Evolutionary conservation across 2,797 vertebrate genomes (phyloP), one percentile per base, ranked within the genome.

Genomic region (Rousettus madagascariensis): DNA sequence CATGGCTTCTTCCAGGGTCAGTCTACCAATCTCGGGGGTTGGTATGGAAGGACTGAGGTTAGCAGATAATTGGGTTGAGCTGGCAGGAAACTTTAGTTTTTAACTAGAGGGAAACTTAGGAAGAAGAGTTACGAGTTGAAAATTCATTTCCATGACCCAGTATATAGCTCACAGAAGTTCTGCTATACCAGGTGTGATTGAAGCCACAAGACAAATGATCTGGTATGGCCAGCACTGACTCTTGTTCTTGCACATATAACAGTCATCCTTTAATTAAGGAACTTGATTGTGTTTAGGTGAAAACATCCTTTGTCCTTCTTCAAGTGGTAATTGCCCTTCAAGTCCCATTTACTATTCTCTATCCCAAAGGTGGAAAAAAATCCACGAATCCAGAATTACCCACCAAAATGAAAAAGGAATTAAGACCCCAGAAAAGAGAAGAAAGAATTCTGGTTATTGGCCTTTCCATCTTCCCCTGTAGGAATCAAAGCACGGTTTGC

Each of bases 61-160:
- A 59, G 19, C 0, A 26, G 36, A 28, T 82, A 85, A 83, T 26
- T 53, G 61, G 22, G 55, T 10, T 38, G 26, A 86, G 69, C n/a
- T 26, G n/a, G 49, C 38, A 8, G 46, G 84, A 86, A 55, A 41
- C 55, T 61, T 85, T 61, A 65, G 68, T 86, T 79, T 96, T 96
- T 90, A 94, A 86, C 55, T 63, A 89, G 38, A 91, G 26, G 84
- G 26, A 57, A 89, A 82, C n/a, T 87, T 68, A 95, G 20, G 51
- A 93, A 57, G 2, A 86, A 86, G 46, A 53, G 63, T 33, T 75
- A 8, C n/a, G 8, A 91, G 59, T 24, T 41, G 28, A 36, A 95
- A 92, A 65, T 63, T 80, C 86, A 68, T 57, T 77, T 94, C 86
- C 68, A 33, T 13, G 36, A 82, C 19, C 38, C 1, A 2, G 74